Base-by-base conservation (phyloP, 2,888 invertebrate species). In the Epistrophella euchroma region DNA sequence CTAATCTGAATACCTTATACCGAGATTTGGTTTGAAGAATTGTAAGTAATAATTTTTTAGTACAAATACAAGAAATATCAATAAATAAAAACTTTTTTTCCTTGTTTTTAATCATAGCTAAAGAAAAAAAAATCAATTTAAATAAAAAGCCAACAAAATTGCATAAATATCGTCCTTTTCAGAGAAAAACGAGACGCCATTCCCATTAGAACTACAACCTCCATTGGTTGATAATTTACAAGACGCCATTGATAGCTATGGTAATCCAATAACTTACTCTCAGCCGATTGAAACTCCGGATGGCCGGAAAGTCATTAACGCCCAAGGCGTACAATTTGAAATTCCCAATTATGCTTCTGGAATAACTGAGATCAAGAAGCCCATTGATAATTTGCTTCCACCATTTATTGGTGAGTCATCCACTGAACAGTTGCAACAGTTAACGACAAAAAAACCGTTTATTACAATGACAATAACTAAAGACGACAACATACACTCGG, bases 261-360 rank as follows among this genome's bases (percentile, higher is more conserved):
- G 92, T 85, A 91, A 92, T 89, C 92, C 91, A 35, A 91, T 92
- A 64, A 90, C 89, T 77, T 88, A 89, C 75, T 89, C 91, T 77
- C 89, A 90, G 81, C 91, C 92, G 15, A 90, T 91, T n/a, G 89
- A 91, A 75, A 91, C 91, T 87, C 91, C 91, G 77, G 91, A 91
- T 88, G 92, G 91, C 43, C 89, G 91, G 40, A 92, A 92, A 88
- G 91, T 92, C 70, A 89, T 91, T 72, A 91, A 90, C 83, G 90
- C 91, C 4, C 90, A 92, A 81, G 92, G 92, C 66, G 88, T 92
- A 68, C 91, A 92, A 88, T 92, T 92, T 80, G 91, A 92, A 90
- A 92, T 92, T 88, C 92, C 92, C 52, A 92, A 89, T 78, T 92
- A 92, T 89, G 92, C 92, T 40, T 92, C 92, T 66, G 92, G 92